phyloP scores from a whole-genome alignment of 2,888 invertebrate genomes.

The Tricholauxania praeusta region DNA sequence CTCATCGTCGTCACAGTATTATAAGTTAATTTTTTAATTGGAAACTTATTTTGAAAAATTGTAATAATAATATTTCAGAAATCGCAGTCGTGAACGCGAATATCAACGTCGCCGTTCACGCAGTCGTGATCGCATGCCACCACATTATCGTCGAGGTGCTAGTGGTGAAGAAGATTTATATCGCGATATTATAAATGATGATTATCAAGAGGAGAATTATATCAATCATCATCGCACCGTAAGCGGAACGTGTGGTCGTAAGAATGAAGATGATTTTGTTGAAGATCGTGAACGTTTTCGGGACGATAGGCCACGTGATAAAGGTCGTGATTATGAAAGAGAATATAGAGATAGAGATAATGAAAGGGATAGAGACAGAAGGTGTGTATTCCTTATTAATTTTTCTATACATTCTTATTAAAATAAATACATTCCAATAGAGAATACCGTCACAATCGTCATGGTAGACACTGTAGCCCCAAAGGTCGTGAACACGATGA shows the following conservation, averaged over 20 bases:
- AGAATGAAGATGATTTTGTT: slow-evolving; percentile 50
- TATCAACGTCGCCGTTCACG: slow-evolving; percentile 61
- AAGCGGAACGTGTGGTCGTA: slow-evolving; percentile 42
- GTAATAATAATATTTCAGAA: slow-evolving; percentile 48
- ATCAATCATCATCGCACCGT: slow-evolving; percentile 48
- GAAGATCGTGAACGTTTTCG: slow-evolving; percentile 50
- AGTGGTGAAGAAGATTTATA: slow-evolving; percentile 64
- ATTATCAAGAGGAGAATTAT: slow-evolving; percentile 61
- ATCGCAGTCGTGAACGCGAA: slow-evolving; percentile 60
- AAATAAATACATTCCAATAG: slow-evolving; percentile 22
- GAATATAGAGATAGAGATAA: slow-evolving; percentile 50
- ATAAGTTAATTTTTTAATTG: background rate
- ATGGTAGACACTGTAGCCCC: slow-evolving; percentile 54
- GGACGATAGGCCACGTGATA: slow-evolving; percentile 50
- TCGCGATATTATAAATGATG: slow-evolving; percentile 65
- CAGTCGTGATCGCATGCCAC: slow-evolving; percentile 60
- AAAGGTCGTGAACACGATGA: slow-evolving; percentile 57
- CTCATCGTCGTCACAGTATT: background rate
- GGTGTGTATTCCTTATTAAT: slow-evolving; percentile 39
- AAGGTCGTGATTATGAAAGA: slow-evolving; percentile 49
- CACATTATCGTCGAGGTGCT: slow-evolving; percentile 49
- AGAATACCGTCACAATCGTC: slow-evolving; percentile 51
- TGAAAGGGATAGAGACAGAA: slow-evolving; percentile 49
- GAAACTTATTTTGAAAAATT: too few species aligned
- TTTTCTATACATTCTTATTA: too few species aligned